Evolutionary conservation across 1,140 invertebrate species (phyloP).

Genomic region (Drosophila pallidifrons): DNA sequence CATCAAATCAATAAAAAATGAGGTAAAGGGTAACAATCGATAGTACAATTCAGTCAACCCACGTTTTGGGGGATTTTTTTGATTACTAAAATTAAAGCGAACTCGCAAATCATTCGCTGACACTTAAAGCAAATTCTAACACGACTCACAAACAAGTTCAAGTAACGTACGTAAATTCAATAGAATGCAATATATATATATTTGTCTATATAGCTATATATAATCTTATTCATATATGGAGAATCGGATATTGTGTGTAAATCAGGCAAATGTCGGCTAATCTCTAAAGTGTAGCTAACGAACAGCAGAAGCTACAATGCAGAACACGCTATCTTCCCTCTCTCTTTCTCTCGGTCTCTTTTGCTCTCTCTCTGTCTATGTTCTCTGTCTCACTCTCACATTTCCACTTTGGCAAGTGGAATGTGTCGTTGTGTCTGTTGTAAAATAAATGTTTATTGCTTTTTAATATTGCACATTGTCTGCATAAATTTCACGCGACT

Average conservation of each 20-base stretch:
- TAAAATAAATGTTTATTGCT: slow-evolving; percentile 83
- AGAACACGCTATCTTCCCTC: slow-evolving; percentile 6
- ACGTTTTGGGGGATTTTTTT: background rate
- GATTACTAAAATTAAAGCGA: slow-evolving; percentile 28
- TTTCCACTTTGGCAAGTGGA: slow-evolving; percentile 21
- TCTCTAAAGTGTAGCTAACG: slow-evolving; percentile 26
- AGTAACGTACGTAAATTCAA: slow-evolving; percentile 3
- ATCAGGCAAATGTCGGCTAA: slow-evolving; percentile 40
- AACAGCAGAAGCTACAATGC: slow-evolving; percentile 24
- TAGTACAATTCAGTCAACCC: slow-evolving; percentile 24
- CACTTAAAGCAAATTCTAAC: slow-evolving; percentile 29
- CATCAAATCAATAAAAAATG: background rate
- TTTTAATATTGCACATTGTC: slow-evolving; percentile 83
- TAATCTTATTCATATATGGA: slow-evolving; percentile 21
- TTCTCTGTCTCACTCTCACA: background rate
- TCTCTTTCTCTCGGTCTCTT: background rate
- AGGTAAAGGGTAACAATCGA: background rate
- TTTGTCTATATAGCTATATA: slow-evolving; percentile 16
- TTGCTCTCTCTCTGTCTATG: background rate
- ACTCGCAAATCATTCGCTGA: slow-evolving; percentile 53
- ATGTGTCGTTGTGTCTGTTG: slow-evolving; percentile 72
- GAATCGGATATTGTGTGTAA: slow-evolving; percentile 38
- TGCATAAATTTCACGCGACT: slow-evolving; percentile 76
- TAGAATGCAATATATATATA: background rate
- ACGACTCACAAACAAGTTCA: slow-evolving; percentile 36